Evolutionary conservation across 2,888 invertebrate species (phyloP).

Genomic region (Erebia palarica): DNA sequence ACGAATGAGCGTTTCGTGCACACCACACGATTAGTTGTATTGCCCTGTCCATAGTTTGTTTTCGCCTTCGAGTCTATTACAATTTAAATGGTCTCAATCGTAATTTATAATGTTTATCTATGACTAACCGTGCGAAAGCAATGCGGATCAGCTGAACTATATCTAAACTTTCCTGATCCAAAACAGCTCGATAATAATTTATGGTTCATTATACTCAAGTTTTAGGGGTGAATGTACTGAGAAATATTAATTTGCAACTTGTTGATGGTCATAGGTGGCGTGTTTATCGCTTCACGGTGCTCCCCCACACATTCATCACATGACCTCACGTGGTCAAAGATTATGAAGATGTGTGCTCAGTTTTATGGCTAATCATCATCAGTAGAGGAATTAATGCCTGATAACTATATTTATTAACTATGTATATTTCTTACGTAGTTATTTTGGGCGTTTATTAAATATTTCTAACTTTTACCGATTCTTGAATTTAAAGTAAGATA

Average conservation of each 20-base stretch:
- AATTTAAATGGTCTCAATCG: no score
- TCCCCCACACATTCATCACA: conserved; percentile 74
- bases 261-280: conserved; percentile 72
- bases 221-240: conserved; percentile 43
- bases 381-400: background rate
- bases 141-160: no score
- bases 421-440: no score
- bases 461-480: no score
- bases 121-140: no score
- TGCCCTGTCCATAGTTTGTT: no score
- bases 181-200: conserved; percentile 6
- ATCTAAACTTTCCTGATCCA: background rate
- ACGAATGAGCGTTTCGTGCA: no score
- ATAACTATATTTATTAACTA: background rate
- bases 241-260: conserved; percentile 81
- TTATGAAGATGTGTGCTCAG: background rate
- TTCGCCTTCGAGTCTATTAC: no score
- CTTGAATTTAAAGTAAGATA: no score
- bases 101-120: no score
- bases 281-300: conserved; percentile 65
- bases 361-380: conserved; percentile 7
- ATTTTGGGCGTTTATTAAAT: no score
- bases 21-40: no score
- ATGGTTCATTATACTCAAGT: conserved; percentile 9
- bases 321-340: conserved; percentile 61